phyloP scores from a whole-genome alignment of 2,113 vertebrate genomes.

The Forbesichthys agassizii region DNA sequence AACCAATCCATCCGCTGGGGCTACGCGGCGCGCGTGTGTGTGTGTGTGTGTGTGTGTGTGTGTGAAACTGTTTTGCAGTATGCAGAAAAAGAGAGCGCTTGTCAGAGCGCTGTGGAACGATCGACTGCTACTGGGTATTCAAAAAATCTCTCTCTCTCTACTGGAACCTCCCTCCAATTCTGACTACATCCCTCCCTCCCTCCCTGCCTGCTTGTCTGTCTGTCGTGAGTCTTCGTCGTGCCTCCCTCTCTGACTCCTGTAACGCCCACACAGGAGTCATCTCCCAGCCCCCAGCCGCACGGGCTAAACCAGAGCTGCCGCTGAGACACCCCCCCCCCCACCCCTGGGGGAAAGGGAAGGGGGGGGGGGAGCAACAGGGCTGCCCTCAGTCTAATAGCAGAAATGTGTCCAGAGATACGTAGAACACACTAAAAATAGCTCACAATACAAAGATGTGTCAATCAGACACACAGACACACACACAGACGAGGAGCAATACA shows the following conservation, averaged over 20 bases:
- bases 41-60: conserved; percentile 46
- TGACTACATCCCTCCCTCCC: conserved; percentile 57
- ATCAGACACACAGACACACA: conserved; percentile 28
- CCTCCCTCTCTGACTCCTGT: conserved; percentile 60
- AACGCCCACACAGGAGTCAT: conserved; percentile 65
- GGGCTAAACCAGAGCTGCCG: conserved; percentile 38
- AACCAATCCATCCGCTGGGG: conserved; percentile 70
- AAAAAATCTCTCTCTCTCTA: conserved; percentile 61
- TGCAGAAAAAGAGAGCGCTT: conserved; percentile 40
- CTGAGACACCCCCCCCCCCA: conserved; percentile 25
- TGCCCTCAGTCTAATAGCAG: conserved; percentile 20
- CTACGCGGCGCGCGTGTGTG: conserved; percentile 34
- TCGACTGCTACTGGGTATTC: conserved; percentile 70
- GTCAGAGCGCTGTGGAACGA: conserved; percentile 50
- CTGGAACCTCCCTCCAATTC: conserved; percentile 59
- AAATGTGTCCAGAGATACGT: not conserved
- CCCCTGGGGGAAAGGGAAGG: conserved; percentile 31
- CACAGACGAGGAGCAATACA: conserved; percentile 1
- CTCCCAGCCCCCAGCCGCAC: conserved; percentile 55
- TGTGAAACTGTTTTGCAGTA: conserved; percentile 40
- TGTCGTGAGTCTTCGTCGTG: conserved; percentile 55
- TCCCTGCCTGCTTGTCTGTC: not conserved
- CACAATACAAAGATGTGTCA: not conserved
- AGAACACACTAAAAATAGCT: conserved; percentile 5
- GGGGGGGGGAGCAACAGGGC: conserved; percentile 19